Evolutionary conservation across 2,888 invertebrate genomes (phyloP).

Genomic region (Caenorhabditis doughertyi): DNA sequence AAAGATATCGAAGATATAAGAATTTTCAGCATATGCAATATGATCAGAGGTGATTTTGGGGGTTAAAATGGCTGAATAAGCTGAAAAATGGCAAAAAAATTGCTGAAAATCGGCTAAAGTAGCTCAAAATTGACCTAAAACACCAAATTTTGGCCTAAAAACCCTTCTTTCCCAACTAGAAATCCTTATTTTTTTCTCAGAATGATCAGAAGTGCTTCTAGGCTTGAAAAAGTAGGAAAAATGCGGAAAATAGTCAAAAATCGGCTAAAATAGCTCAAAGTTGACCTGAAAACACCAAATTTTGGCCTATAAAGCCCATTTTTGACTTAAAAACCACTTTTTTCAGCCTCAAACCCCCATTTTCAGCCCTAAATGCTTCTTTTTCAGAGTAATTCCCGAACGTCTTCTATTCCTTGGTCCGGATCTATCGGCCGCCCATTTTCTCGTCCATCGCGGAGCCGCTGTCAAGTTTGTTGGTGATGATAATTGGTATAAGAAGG

Average conservation of each 20-base stretch:
- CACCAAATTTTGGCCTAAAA: neutral
- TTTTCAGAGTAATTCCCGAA: slow-evolving; percentile 81
- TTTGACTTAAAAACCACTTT: too few relatives aligned
- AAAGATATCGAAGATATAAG: slow-evolving; percentile 77
- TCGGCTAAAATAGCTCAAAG: too few relatives aligned
- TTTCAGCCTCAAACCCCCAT: too few relatives aligned
- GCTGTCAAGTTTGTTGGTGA: slow-evolving; percentile 87
- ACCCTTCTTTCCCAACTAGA: too few relatives aligned
- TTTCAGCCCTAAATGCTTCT: neutral
- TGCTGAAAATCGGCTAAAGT: neutral
- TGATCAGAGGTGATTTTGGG: slow-evolving; percentile 78
- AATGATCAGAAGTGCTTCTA: too few relatives aligned
- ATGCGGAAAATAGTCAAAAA: too few relatives aligned
- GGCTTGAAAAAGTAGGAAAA: too few relatives aligned
- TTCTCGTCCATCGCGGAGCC: slow-evolving; percentile 89
- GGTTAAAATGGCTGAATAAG: neutral
- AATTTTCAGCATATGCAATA: slow-evolving; percentile 80
- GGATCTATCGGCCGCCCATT: slow-evolving; percentile 92
- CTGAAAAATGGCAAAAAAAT: too few relatives aligned
- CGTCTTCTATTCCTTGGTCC: slow-evolving; percentile 85
- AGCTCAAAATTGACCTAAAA: too few relatives aligned
- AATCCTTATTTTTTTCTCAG: too few relatives aligned
- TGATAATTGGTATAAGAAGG: slow-evolving; percentile 85
- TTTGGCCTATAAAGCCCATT: too few relatives aligned
- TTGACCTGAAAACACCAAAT: too few relatives aligned